Percentiles rank a stretch among this genome's conserved stretches.
phyloP scores from a whole-genome alignment of 2,797 vertebrate genomes.

The Characodon lateralis region DNA sequence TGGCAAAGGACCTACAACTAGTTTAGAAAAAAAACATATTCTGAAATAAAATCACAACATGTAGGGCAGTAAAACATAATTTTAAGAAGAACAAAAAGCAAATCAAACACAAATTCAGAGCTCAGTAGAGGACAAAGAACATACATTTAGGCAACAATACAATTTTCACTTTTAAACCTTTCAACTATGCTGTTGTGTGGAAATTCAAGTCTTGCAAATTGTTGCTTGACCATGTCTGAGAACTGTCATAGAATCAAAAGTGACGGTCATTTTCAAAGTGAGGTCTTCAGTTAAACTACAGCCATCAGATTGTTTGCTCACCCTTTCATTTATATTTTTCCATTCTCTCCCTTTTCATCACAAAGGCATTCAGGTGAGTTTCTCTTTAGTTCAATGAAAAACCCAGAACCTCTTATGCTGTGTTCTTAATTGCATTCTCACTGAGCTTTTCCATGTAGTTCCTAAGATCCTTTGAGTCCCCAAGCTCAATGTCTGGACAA shows the following conservation, averaged over 20 bases:
- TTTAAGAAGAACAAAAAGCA: constrained; percentile 24
- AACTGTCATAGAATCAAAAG: constrained; percentile 68
- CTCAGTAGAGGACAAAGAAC: constrained; percentile 65
- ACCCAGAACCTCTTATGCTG: constrained; percentile 65
- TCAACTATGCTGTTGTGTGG: constrained; percentile 49
- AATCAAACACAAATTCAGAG: constrained; percentile 53
- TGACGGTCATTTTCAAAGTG: constrained; percentile 53
- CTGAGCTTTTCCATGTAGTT: constrained; percentile 90
- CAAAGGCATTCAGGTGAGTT: constrained; percentile 86
- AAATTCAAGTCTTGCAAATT: constrained; percentile 48
- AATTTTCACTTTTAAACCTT: constrained; percentile 56
- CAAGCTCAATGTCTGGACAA: constrained; percentile 87
- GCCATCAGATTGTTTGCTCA: constrained; percentile 38
- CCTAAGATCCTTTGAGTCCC: constrained; percentile 86
- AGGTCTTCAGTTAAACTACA: constrained; percentile 62
- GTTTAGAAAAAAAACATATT: constrained; percentile 38
- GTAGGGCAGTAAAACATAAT: constrained; percentile 53
- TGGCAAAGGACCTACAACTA: constrained; percentile 48
- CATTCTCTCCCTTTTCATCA: constrained; percentile 47
- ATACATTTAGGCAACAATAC: constrained; percentile 71
- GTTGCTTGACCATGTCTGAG: constrained; percentile 56
- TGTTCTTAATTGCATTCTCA: constrained; percentile 83
- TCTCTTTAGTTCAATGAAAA: constrained; percentile 71
- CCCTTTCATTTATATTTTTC: constrained; percentile 6
- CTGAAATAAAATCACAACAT: constrained; percentile 43